Conservation (phyloP, 64 coral and sea anemone species). For the Montipora cactus region DNA sequence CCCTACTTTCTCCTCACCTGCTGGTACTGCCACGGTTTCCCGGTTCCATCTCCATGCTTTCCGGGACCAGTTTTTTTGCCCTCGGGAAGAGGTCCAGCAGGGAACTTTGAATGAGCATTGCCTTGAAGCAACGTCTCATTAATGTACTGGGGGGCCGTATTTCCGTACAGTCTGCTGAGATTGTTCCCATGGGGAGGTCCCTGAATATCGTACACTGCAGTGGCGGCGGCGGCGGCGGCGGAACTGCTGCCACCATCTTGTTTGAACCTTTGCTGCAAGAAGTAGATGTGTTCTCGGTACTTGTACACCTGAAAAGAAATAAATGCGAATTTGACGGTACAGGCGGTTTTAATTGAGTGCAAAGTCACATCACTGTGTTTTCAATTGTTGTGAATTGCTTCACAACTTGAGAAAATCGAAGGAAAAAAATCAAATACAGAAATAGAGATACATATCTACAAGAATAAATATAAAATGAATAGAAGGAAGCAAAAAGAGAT, state of each 20-base stretch:
- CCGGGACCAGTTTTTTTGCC: conserved; percentile 69
- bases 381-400: too few species aligned
- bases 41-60: conserved; percentile 78
- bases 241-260: conserved; percentile 59
- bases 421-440: too few species aligned
- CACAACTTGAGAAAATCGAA: too few species aligned
- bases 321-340: not conserved
- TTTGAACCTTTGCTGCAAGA: conserved; percentile 89
- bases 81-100: conserved; percentile 67
- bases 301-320: conserved; percentile 87
- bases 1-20: conserved; percentile 44
- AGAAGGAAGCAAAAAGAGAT: too few species aligned
- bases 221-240: not conserved
- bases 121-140: conserved; percentile 89
- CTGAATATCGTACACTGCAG: conserved; percentile 47
- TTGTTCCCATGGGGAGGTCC: conserved; percentile 61
- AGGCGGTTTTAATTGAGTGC: too few species aligned
- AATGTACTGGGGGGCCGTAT: conserved; percentile 93
- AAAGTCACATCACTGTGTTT: too few species aligned
- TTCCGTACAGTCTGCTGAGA: conserved; percentile 86
- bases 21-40: conserved; percentile 87
- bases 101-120: conserved; percentile 59
- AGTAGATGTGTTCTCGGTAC: conserved; percentile 97
- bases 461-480: too few species aligned
- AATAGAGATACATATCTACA: too few species aligned